These are phyloP conservation scores for Labeo calbasu DNA, from an alignment of 2,797 vertebrate species.

Conservation along the genomic window DNA sequence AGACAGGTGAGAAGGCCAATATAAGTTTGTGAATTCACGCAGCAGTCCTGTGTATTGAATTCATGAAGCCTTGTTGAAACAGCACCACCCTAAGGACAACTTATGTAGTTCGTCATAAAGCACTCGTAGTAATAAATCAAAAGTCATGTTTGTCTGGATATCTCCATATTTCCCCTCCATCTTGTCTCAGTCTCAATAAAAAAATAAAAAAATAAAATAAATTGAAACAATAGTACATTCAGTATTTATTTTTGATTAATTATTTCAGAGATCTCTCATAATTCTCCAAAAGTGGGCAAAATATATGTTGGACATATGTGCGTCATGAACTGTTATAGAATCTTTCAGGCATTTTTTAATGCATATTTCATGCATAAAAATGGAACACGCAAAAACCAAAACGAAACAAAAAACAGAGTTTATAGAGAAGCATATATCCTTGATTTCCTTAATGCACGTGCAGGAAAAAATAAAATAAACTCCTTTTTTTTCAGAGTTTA, in stretches of 20 bases:
- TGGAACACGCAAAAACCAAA: neutral
- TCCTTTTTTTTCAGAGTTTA: neutral
- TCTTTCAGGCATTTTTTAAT: neutral
- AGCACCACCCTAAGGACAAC: slow-evolving; percentile 24
- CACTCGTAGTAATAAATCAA: neutral
- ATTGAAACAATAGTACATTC: neutral
- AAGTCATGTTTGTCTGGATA: neutral
- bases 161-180: too few species aligned
- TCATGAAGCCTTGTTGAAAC: neutral
- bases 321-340: neutral
- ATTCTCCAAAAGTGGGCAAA: neutral
- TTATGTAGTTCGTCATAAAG: neutral
- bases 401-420: neutral
- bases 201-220: neutral
- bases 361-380: neutral
- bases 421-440: neutral
- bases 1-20: neutral
- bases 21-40: neutral
- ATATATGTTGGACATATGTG: neutral
- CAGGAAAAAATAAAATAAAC: neutral
- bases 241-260: neutral
- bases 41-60: too few species aligned
- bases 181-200: neutral
- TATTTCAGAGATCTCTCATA: neutral
- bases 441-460: neutral